These are phyloP conservation scores for Orthonychiurus folsomi DNA, from an alignment of 2,888 invertebrate species.

Conservation along the genomic window DNA sequence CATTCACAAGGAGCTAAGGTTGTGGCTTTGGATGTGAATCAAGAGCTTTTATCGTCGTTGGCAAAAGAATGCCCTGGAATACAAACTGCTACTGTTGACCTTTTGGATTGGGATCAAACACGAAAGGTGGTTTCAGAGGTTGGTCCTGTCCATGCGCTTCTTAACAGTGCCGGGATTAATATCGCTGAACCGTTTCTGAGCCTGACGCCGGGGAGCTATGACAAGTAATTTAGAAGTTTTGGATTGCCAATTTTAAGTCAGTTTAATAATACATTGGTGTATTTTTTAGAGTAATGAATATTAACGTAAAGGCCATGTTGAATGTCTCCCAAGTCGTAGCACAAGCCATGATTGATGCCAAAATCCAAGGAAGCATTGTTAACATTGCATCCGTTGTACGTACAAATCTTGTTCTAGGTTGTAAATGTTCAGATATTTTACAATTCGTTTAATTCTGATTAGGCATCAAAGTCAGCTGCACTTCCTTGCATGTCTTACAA, in stretches of 20 bases:
- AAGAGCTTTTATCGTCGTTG: slow-evolving; percentile 56
- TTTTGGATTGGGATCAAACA: slow-evolving; percentile 61
- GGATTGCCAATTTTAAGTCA: no score
- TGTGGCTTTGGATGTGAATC: slow-evolving; percentile 64
- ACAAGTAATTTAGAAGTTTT: slow-evolving; percentile 5
- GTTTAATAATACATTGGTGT: no score
- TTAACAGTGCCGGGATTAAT: slow-evolving; percentile 1
- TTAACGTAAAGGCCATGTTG: slow-evolving; percentile 76
- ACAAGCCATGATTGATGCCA: slow-evolving; percentile 22
- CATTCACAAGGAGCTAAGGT: slow-evolving; percentile 53
- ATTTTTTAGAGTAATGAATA: slow-evolving; percentile 46
- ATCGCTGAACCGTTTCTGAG: background rate
- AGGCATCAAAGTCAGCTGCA: slow-evolving; percentile 27
- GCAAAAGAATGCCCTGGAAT: slow-evolving; percentile 53
- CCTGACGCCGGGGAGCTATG: background rate
- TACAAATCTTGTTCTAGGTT: background rate
- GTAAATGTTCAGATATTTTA: no score
- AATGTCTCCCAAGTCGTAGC: slow-evolving; percentile 72
- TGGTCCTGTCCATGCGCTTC: background rate
- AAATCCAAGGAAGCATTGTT: slow-evolving; percentile 23
- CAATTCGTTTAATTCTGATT: slow-evolving; percentile 2
- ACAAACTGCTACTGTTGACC: slow-evolving; percentile 59
- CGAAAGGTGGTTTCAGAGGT: background rate
- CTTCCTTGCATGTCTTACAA: slow-evolving; percentile 22
- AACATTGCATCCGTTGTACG: slow-evolving; percentile 26